A percentile compares a stretch with the other conserved stretches of the same genome.
Conservation (phyloP, 2,113 vertebrate genomes). For the Pelobates fuscus region DNA sequence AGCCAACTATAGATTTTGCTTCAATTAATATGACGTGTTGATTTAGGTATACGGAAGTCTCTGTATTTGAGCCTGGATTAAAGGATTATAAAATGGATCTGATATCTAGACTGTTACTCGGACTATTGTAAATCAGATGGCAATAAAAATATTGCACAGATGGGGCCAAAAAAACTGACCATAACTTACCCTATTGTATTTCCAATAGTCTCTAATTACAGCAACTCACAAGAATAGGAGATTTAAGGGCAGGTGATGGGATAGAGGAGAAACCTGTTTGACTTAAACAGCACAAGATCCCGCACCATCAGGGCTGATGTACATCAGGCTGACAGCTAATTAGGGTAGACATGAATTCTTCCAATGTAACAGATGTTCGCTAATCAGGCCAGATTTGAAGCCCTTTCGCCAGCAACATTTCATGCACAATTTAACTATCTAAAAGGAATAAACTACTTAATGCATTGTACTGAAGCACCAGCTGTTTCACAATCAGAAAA, state of each 20-base stretch:
- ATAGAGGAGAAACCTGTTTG: slow-evolving; percentile 95
- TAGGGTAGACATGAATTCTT: slow-evolving; percentile 99
- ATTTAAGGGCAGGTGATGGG: slow-evolving; percentile 92
- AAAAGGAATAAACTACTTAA: slow-evolving; percentile 99
- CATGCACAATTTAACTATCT: slow-evolving; percentile 99
- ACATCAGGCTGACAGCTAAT: slow-evolving; percentile 99
- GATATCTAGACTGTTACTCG: slow-evolving; percentile 51
- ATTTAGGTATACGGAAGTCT: slow-evolving; percentile 52
- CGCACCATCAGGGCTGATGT: slow-evolving; percentile 97
- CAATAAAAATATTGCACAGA: slow-evolving; percentile 83
- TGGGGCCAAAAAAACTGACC: slow-evolving; percentile 91
- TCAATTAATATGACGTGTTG: slow-evolving; percentile 50
- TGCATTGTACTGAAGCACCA: slow-evolving; percentile 99
- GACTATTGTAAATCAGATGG: slow-evolving; percentile 64
- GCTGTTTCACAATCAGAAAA: slow-evolving; percentile 99
- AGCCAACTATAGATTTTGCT: slow-evolving; percentile 60
- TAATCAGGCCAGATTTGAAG: slow-evolving; percentile 99
- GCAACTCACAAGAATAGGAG: slow-evolving; percentile 76
- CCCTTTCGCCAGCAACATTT: slow-evolving; percentile 98
- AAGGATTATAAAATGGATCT: slow-evolving; percentile 56
- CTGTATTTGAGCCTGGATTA: slow-evolving; percentile 51
- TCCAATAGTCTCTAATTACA: slow-evolving; percentile 96
- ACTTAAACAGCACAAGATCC: slow-evolving; percentile 88
- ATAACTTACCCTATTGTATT: slow-evolving; percentile 92
- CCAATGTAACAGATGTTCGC: slow-evolving; percentile 99